Evolutionary conservation across 2,888 invertebrate species (phyloP).

Genomic region (Cheilosia soror): DNA sequence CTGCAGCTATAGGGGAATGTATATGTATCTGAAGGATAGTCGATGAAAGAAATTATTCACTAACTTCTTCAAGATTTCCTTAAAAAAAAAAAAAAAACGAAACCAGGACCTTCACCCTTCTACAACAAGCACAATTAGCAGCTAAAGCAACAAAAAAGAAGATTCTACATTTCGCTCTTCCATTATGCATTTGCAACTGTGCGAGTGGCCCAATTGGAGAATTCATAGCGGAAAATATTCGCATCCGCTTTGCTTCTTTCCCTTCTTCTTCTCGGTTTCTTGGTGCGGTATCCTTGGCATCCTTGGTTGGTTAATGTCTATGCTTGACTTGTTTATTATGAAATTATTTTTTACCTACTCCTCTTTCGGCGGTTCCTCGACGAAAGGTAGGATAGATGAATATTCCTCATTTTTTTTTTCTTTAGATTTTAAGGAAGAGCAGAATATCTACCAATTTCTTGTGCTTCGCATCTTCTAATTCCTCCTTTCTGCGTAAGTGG

Average conservation of each 20-base stretch:
- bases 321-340: conserved; percentile 51
- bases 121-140: conserved; percentile 57
- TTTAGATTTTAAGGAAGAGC: conserved; percentile 40
- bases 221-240: conserved; percentile 53
- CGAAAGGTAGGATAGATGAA: conserved; percentile 63
- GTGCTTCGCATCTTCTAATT: conserved; percentile 27
- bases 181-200: conserved; percentile 69
- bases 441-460: background rate
- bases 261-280: conserved; percentile 2
- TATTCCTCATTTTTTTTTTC: conserved; percentile 47
- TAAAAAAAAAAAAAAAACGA: conserved; percentile 5
- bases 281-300: conserved; percentile 17
- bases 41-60: conserved; percentile 40
- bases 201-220: conserved; percentile 65
- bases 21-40: conserved; percentile 33
- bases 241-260: conserved; percentile 28
- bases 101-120: conserved; percentile 2
- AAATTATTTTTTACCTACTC: conserved; percentile 42
- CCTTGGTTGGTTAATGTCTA: conserved; percentile 37
- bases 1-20: background rate
- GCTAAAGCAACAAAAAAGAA: background rate
- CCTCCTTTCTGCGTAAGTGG: conserved; percentile 25
- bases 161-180: conserved; percentile 40
- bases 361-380: conserved; percentile 27
- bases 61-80: conserved; percentile 29